Percentiles rank a stretch among this genome's conserved stretches.
Evolutionary conservation across 2,888 invertebrate genomes (phyloP).

Genomic region (Sabatieria punctata): DNA sequence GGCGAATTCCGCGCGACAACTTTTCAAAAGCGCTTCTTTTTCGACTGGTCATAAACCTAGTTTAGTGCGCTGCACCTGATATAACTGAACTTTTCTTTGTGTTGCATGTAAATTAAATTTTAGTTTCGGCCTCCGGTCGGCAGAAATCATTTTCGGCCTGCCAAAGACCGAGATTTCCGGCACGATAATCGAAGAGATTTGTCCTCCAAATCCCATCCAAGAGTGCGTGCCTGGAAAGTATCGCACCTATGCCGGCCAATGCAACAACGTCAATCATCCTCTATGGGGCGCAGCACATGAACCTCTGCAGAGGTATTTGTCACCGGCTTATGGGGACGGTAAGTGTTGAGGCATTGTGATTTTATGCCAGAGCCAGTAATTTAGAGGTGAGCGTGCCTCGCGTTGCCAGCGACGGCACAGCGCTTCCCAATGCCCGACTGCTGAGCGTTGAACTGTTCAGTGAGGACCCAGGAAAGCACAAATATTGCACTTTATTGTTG

Average conservation of each 20-base stretch:
- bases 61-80: too few species aligned
- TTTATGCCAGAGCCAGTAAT: background rate
- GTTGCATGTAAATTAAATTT: too few species aligned
- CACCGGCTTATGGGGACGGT: slow-evolving; percentile 27
- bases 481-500: slow-evolving; percentile 57
- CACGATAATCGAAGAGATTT: slow-evolving; percentile 18
- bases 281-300: slow-evolving; percentile 25
- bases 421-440: slow-evolving; percentile 15
- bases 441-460: slow-evolving; percentile 14
- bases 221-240: slow-evolving; percentile 27
- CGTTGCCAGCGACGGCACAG: background rate
- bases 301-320: slow-evolving; percentile 21
- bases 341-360: background rate
- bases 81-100: too few species aligned
- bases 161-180: slow-evolving; percentile 15
- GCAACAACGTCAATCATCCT: slow-evolving; percentile 29
- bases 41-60: too few species aligned
- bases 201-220: slow-evolving; percentile 23
- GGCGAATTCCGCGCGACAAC: too few species aligned
- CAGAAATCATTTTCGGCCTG: slow-evolving; percentile 14
- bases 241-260: slow-evolving; percentile 27
- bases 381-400: slow-evolving; percentile 6
- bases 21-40: too few species aligned
- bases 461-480: slow-evolving; percentile 12
- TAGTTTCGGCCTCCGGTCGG: slow-evolving; percentile 13